Percentiles rank a stretch among this genome's conserved stretches.
Evolutionary conservation across 1,140 invertebrate species (phyloP).

Genomic region (Drosophila nigromelanica): DNA sequence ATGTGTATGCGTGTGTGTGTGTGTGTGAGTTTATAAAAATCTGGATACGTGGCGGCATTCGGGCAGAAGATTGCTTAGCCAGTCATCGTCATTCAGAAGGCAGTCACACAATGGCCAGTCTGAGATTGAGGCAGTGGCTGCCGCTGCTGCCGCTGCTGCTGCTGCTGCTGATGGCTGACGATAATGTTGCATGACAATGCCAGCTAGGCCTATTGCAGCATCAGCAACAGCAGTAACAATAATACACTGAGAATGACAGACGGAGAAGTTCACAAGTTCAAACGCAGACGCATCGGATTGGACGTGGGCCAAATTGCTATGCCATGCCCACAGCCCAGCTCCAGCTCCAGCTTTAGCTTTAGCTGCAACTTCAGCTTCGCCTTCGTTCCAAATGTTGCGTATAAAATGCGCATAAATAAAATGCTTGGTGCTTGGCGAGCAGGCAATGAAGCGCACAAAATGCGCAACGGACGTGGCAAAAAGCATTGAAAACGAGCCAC

Average conservation of each 20-base stretch:
- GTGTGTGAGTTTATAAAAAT: conserved; percentile 17
- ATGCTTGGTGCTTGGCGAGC: conserved; percentile 26
- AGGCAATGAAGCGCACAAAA: conserved; percentile 22
- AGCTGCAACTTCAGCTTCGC: conserved; percentile 22
- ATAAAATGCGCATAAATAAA: conserved; percentile 73
- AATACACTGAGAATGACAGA: conserved; percentile 61
- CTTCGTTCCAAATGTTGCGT: conserved; percentile 58
- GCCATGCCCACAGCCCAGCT: conserved; percentile 8
- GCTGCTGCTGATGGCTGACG: conserved; percentile 46
- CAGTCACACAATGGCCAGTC: conserved; percentile 39
- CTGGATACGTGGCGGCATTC: conserved; percentile 37
- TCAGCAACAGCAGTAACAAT: conserved; percentile 31
- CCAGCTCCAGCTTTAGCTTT: neutral
- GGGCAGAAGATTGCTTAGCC: conserved; percentile 25
- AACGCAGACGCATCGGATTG: conserved; percentile 34
- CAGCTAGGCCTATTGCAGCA: conserved; percentile 2
- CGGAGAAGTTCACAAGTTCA: conserved; percentile 63
- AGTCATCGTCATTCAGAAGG: conserved; percentile 43
- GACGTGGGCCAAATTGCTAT: conserved; percentile 32
- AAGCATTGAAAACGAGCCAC: conserved; percentile 24
- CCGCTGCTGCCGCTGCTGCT: neutral
- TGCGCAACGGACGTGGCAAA: conserved; percentile 25
- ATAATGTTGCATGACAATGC: conserved; percentile 53
- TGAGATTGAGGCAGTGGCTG: conserved; percentile 24
- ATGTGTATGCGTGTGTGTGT: neutral